Conservation (phyloP, 2,888 invertebrate species). For the Brenthis hecate region DNA sequence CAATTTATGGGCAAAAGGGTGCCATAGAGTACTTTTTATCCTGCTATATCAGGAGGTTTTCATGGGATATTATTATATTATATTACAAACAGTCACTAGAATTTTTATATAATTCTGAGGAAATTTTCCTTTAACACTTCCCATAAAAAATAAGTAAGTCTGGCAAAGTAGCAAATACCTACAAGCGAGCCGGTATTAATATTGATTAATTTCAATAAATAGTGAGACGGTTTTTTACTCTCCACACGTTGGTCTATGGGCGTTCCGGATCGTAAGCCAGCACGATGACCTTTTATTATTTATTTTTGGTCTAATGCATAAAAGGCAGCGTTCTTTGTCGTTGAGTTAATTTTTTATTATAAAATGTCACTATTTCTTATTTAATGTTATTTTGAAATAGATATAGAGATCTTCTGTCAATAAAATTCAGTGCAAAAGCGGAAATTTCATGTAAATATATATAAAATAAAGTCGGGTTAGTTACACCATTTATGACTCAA, state of each 20-base stretch:
- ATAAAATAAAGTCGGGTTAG: too few species aligned
- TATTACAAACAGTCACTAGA: neutral
- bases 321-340: constrained; percentile 45
- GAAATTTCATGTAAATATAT: too few species aligned
- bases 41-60: too few species aligned
- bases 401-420: neutral
- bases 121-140: neutral
- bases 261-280: constrained; percentile 79
- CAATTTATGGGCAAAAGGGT: too few species aligned
- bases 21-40: too few species aligned
- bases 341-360: neutral
- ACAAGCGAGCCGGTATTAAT: constrained; percentile 30
- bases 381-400: neutral
- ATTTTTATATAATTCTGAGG: neutral
- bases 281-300: constrained; percentile 79
- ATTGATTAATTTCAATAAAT: constrained; percentile 59
- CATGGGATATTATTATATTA: too few species aligned
- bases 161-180: constrained; percentile 21
- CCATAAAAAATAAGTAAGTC: neutral
- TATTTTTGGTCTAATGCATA: constrained; percentile 52
- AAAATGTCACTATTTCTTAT: neutral
- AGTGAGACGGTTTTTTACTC: constrained; percentile 67
- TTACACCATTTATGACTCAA: too few species aligned
- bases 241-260: constrained; percentile 66
- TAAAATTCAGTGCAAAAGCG: too few species aligned